Evolutionary conservation across 2,888 invertebrate genomes (phyloP).

Genomic region (Pseudococcus longispinus): DNA sequence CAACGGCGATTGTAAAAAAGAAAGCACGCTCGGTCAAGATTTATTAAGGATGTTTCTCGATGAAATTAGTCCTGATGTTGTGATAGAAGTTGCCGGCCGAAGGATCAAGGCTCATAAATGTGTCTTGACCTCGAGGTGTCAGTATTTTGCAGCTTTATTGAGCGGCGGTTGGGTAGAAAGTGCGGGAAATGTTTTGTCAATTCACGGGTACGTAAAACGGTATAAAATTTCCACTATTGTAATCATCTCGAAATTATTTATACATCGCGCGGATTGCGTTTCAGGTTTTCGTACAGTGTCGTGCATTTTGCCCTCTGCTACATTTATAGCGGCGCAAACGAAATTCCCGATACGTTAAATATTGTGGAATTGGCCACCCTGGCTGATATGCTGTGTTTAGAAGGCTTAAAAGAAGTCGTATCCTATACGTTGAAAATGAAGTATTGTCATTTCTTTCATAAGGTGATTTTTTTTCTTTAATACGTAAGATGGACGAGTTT

Average conservation of each 20-base stretch:
- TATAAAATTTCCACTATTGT: not conserved
- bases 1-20: slow-evolving; percentile 18
- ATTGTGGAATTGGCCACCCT: slow-evolving; percentile 86
- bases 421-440: slow-evolving; percentile 84
- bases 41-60: slow-evolving; percentile 88
- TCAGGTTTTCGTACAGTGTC: slow-evolving; percentile 79
- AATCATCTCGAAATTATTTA: not conserved
- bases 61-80: slow-evolving; percentile 87
- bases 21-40: slow-evolving; percentile 76
- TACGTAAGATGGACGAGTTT: not conserved
- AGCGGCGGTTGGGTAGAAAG: slow-evolving; percentile 85
- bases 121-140: slow-evolving; percentile 88
- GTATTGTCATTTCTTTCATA: slow-evolving; percentile 94
- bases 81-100: slow-evolving; percentile 82
- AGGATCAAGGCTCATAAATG: slow-evolving; percentile 90
- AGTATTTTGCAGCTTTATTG: slow-evolving; percentile 90
- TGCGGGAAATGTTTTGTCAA: slow-evolving; percentile 80
- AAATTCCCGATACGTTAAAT: slow-evolving; percentile 85
- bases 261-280: not conserved
- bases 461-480: slow-evolving; percentile 65
- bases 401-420: slow-evolving; percentile 91
- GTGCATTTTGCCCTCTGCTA: slow-evolving; percentile 92
- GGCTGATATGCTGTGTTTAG: slow-evolving; percentile 87
- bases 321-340: slow-evolving; percentile 91
- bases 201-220: slow-evolving; percentile 79